Percentiles rank a stretch among this genome's conserved stretches.
These are phyloP conservation scores for Rhaphigaster nebulosa DNA, from an alignment of 2,888 invertebrate species.

Conservation along the genomic window DNA sequence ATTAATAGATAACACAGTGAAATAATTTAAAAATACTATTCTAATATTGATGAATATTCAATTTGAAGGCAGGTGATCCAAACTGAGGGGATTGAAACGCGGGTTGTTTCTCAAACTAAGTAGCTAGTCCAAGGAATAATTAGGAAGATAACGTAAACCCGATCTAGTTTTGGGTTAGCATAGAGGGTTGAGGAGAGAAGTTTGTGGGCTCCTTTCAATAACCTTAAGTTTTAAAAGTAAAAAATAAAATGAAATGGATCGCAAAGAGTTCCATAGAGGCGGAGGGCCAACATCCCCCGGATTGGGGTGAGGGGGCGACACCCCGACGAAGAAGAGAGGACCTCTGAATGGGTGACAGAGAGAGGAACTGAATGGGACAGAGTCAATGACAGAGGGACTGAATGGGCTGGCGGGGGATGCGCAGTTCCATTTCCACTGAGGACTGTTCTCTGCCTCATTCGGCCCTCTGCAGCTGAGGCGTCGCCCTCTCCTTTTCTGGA, in stretches of 20 bases:
- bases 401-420: constrained; percentile 60
- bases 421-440: constrained; percentile 63
- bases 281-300: neutral
- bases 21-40: no score
- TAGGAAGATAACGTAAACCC: no score
- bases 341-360: constrained; percentile 16
- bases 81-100: no score
- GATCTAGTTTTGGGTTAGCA: no score
- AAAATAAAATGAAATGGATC: neutral
- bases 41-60: no score
- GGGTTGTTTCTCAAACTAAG: no score
- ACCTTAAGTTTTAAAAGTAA: no score
- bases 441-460: constrained; percentile 58
- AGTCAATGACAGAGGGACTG: constrained; percentile 44
- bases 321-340: neutral
- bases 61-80: no score
- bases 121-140: no score
- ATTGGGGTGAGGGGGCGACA: neutral
- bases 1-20: no score
- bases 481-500: neutral
- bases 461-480: constrained; percentile 47
- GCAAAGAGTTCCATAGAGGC: neutral
- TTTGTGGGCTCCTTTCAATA: no score
- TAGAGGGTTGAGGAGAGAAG: no score
- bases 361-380: constrained; percentile 29